Conservation (phyloP, 2,113 vertebrate species). For the Brachypteracias leptosomus region DNA sequence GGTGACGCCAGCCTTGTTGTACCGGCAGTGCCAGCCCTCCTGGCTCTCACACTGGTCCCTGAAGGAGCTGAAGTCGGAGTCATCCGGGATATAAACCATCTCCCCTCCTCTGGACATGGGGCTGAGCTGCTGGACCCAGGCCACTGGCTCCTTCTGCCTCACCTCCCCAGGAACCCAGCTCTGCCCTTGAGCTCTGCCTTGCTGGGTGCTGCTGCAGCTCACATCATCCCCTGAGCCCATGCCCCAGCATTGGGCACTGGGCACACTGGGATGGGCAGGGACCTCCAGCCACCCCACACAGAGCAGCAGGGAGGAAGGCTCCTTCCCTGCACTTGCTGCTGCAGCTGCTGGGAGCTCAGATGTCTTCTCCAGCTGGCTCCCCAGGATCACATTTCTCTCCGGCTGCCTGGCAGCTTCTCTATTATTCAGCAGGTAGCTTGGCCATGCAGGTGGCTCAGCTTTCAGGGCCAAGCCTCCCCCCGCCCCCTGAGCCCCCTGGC, state of each 20-base stretch:
- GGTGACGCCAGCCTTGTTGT: slow-evolving; percentile 81
- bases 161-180: not conserved
- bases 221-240: not conserved
- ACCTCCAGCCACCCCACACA: not conserved
- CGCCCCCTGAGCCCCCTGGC: not conserved
- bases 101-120: slow-evolving; percentile 33
- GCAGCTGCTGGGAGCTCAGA: slow-evolving; percentile 19
- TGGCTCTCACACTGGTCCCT: slow-evolving; percentile 78
- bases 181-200: slow-evolving; percentile 4
- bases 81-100: slow-evolving; percentile 82
- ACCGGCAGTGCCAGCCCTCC: slow-evolving; percentile 84
- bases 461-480: slow-evolving; percentile 19
- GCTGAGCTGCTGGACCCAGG: not conserved
- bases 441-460: slow-evolving; percentile 27
- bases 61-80: slow-evolving; percentile 84
- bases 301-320: not conserved
- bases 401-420: slow-evolving; percentile 31
- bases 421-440: slow-evolving; percentile 68
- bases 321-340: not conserved
- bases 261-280: not conserved
- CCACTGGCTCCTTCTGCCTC: not conserved
- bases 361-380: not conserved
- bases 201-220: not conserved
- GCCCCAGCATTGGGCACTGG: not conserved
- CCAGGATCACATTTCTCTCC: slow-evolving; percentile 43